Evolutionary conservation across 2,113 vertebrate species (phyloP).

Genomic region (Platysternon megacephalum): DNA sequence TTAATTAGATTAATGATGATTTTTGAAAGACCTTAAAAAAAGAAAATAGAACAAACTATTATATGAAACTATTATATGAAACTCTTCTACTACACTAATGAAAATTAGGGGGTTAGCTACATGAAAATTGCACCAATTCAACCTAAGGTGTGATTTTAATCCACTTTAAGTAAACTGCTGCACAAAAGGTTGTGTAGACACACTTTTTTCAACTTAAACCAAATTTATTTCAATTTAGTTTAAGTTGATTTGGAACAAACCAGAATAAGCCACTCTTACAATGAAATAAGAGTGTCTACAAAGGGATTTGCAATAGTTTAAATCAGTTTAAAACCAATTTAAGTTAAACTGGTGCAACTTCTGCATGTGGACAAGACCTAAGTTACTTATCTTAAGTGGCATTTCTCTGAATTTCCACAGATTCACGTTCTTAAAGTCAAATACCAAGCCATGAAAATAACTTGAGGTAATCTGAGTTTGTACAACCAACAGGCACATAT

Average conservation of each 20-base stretch:
- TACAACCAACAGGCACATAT: no score
- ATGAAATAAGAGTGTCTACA: not conserved
- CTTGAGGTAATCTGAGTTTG: no score
- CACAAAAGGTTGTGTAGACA: not conserved
- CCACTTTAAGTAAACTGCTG: not conserved
- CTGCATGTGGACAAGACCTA: not conserved
- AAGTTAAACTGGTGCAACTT: not conserved
- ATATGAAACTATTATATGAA: no score
- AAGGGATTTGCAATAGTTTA: not conserved
- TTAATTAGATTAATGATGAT: constrained; percentile 33
- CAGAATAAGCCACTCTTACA: not conserved
- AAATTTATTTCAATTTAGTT: not conserved
- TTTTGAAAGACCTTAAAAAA: constrained; percentile 35
- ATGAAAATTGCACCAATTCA: not conserved
- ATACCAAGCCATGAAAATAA: not conserved
- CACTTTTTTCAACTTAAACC: not conserved
- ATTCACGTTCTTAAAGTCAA: no score
- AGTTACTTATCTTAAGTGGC: not conserved
- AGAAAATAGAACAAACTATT: not conserved
- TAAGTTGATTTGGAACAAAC: not conserved
- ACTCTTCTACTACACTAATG: not conserved
- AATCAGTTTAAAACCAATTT: not conserved
- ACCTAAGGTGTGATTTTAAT: not conserved
- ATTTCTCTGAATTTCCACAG: not conserved
- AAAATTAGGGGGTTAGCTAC: not conserved